phyloP scores from a whole-genome alignment of 2,113 vertebrate genomes.

The Motacilla alba region DNA sequence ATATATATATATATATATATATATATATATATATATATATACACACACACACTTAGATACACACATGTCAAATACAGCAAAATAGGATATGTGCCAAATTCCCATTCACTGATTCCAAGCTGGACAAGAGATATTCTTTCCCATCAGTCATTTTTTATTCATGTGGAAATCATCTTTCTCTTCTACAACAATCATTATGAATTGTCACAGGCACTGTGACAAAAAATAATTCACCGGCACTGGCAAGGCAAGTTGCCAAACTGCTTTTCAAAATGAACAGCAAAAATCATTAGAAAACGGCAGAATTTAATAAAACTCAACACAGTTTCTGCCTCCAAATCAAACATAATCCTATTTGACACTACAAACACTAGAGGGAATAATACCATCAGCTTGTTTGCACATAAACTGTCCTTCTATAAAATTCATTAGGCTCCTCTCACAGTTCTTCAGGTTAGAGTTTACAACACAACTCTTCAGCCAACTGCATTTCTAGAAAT shows the following conservation, averaged over 20 bases:
- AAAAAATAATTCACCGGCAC: neutral
- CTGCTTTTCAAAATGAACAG: neutral
- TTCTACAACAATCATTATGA: neutral
- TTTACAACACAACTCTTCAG: neutral
- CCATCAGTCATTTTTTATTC: neutral
- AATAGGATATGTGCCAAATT: neutral
- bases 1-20: neutral
- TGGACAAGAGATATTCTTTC: neutral
- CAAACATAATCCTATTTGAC: neutral
- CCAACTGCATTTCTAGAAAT: neutral
- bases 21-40: fast-evolving
- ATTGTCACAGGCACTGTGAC: neutral
- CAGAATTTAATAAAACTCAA: neutral
- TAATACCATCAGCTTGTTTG: neutral
- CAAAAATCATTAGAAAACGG: neutral
- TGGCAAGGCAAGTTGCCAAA: neutral
- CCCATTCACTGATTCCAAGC: neutral
- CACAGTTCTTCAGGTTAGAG: neutral
- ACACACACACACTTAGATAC: fast-evolving
- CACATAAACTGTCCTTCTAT: neutral
- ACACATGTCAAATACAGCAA: neutral
- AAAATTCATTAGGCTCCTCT: neutral
- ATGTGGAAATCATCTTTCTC: neutral
- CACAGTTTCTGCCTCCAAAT: neutral
- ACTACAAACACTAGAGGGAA: neutral